phyloP scores from a whole-genome alignment of 37 sponge, comb jelly and placozoan genomes.

The Ianthella basta region DNA sequence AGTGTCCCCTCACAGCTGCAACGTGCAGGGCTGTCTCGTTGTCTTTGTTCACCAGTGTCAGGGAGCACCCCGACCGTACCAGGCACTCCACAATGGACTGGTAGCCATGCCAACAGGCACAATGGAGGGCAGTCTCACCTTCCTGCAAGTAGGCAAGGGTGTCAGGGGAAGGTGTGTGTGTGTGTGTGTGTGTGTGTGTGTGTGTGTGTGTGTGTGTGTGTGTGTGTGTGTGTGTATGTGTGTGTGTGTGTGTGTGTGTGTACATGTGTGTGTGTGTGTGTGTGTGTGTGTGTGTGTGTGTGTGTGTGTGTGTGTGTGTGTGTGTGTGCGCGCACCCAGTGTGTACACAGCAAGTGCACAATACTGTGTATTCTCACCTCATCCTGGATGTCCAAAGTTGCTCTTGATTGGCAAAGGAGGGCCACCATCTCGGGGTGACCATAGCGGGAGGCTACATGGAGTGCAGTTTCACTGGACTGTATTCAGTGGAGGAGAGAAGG shows the following conservation, averaged over 20 bases:
- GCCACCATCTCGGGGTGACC: slow-evolving; percentile 79
- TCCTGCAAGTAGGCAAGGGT: slow-evolving; percentile 43
- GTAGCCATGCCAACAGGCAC: slow-evolving; percentile 88
- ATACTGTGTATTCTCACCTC: slow-evolving; percentile 55
- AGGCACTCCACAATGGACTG: slow-evolving; percentile 76
- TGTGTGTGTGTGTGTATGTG: not conserved
- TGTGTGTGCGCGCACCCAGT: too few relatives aligned
- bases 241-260: too few relatives aligned
- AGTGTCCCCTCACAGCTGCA: slow-evolving; percentile 82
- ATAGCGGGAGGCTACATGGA: slow-evolving; percentile 85
- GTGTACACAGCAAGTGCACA: not conserved
- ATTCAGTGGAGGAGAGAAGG: too few relatives aligned
- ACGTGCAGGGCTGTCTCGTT: slow-evolving; percentile 83
- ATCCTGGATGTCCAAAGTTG: slow-evolving; percentile 71
- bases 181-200: slow-evolving; percentile 29
- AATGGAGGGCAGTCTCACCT: slow-evolving; percentile 82
- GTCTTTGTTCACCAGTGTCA: slow-evolving; percentile 58
- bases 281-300: too few relatives aligned
- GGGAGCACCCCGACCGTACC: slow-evolving; percentile 51
- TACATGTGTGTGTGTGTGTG: too few relatives aligned
- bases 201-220: slow-evolving; percentile 20
- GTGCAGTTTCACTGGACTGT: slow-evolving; percentile 72
- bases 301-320: too few relatives aligned
- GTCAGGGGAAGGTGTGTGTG: slow-evolving; percentile 12
- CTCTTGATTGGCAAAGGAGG: slow-evolving; percentile 54